These are phyloP conservation scores for Tupaia tana DNA, from an alignment of 2,113 vertebrate species.

Conservation along the genomic window DNA sequence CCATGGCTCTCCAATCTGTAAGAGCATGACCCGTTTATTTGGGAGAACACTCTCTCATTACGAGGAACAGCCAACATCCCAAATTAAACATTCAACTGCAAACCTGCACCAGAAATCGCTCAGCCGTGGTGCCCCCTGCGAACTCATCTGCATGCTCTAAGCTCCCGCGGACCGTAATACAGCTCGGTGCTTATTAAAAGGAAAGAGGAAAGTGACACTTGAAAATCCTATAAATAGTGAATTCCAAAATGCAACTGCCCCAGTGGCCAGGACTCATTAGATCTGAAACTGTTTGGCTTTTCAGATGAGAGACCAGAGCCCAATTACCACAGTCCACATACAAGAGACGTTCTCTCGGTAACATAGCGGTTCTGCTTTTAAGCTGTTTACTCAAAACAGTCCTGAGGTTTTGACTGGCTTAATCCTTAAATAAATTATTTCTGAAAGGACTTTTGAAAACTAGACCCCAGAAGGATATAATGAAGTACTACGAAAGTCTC, in stretches of 20 bases:
- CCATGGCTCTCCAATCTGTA: neutral
- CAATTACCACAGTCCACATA: slow-evolving; percentile 8
- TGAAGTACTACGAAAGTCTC: slow-evolving; percentile 5
- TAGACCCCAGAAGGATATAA: slow-evolving; percentile 42
- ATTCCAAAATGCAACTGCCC: slow-evolving; percentile 48
- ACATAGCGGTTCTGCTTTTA: slow-evolving; percentile 46
- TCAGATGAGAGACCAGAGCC: neutral
- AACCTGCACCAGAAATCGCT: neutral
- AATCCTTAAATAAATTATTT: slow-evolving; percentile 73
- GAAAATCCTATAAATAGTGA: slow-evolving; percentile 49
- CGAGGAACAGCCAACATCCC: neutral
- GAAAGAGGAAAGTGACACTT: slow-evolving; percentile 46
- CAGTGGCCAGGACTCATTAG: slow-evolving; percentile 57
- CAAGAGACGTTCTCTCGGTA: neutral
- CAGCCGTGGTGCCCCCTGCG: fast-evolving
- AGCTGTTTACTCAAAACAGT: slow-evolving; percentile 70
- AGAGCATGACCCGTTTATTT: neutral
- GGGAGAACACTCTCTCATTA: neutral
- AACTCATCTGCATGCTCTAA: neutral
- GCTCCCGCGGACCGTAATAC: neutral
- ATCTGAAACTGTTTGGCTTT: slow-evolving; percentile 37
- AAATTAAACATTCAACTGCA: neutral
- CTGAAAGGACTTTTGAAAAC: slow-evolving; percentile 51
- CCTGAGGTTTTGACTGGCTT: slow-evolving; percentile 56
- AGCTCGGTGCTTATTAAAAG: slow-evolving; percentile 37